phyloP scores from a whole-genome alignment of 2,797 vertebrate genomes.

The Lithobates pipiens region DNA sequence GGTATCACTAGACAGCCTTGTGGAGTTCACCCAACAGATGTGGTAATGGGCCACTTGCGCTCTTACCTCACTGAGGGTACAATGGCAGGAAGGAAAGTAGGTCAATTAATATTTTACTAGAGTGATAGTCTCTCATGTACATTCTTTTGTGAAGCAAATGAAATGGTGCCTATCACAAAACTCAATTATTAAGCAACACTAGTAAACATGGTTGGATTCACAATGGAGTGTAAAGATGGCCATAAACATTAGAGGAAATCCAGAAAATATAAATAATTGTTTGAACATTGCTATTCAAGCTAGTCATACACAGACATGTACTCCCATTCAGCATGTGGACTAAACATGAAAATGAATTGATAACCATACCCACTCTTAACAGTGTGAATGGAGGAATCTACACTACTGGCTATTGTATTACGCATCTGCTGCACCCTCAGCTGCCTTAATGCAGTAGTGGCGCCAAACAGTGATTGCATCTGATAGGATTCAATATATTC shows the following conservation, averaged over 20 bases:
- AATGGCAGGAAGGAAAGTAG: constrained; percentile 49
- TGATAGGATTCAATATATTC: too few relatives aligned
- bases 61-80: constrained; percentile 36
- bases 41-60: constrained; percentile 17
- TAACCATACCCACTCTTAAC: too few relatives aligned
- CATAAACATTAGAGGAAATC: neutral
- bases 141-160: constrained; percentile 41
- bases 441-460: too few relatives aligned
- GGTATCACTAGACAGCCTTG: constrained; percentile 41
- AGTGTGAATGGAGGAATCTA: too few relatives aligned
- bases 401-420: too few relatives aligned
- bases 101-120: constrained; percentile 53
- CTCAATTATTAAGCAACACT: constrained; percentile 41
- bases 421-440: too few relatives aligned
- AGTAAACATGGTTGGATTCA: constrained; percentile 3
- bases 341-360: too few relatives aligned
- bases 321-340: too few relatives aligned
- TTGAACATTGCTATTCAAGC: neutral
- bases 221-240: neutral
- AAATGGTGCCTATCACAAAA: constrained; percentile 27
- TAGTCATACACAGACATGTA: too few relatives aligned
- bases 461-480: too few relatives aligned
- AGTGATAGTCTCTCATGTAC: constrained; percentile 22
- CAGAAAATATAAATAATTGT: neutral
- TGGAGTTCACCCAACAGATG: constrained; percentile 20